These are phyloP conservation scores for Fulica atra DNA, from an alignment of 2,113 vertebrate genomes.

Conservation along the genomic window DNA sequence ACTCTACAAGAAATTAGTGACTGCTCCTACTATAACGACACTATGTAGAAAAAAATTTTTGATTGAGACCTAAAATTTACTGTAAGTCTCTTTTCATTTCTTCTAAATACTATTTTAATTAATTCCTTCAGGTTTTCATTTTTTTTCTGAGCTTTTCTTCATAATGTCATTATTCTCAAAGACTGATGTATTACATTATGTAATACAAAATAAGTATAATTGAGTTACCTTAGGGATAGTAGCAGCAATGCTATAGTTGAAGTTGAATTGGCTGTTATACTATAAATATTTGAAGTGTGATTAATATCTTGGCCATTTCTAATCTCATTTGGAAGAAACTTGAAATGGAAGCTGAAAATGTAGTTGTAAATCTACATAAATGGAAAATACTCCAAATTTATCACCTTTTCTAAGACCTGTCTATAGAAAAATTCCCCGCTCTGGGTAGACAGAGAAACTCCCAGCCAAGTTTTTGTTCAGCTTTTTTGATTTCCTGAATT, in stretches of 20 bases:
- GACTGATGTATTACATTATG: not conserved
- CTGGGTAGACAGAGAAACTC: not conserved
- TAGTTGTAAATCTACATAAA: not conserved
- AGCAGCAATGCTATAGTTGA: not conserved
- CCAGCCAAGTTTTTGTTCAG: not conserved
- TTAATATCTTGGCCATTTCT: slow-evolving; percentile 12
- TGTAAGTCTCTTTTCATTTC: not conserved
- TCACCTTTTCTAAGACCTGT: not conserved
- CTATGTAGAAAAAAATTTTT: not conserved
- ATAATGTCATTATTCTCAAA: not conserved
- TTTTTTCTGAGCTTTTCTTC: not conserved
- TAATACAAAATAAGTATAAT: not conserved
- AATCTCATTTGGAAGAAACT: not conserved
- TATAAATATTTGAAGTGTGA: not conserved
- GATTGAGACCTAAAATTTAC: not conserved
- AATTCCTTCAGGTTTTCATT: not conserved
- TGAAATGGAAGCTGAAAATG: not conserved
- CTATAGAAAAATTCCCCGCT: not conserved
- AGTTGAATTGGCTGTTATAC: not conserved
- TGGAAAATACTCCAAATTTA: slow-evolving; percentile 1
- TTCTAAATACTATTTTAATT: not conserved
- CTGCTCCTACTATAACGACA: not conserved
- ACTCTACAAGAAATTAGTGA: not conserved
- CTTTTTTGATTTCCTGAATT: not conserved
- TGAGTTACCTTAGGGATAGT: not conserved